A percentile compares a stretch with the other conserved stretches of the same genome.
Conservation (phyloP, 2,797 vertebrate genomes). For the Menidia menidia region DNA sequence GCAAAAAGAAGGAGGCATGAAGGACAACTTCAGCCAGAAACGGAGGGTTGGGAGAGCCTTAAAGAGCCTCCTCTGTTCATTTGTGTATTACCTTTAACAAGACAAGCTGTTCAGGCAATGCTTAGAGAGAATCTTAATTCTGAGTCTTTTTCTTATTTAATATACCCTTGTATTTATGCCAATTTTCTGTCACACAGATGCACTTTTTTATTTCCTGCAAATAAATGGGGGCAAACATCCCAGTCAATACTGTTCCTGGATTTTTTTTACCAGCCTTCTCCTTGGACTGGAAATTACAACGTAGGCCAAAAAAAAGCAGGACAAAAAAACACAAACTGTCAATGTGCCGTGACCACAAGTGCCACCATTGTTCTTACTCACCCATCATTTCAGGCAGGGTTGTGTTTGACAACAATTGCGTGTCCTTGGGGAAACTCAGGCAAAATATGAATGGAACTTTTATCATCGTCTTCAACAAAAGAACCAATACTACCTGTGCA, state of each 20-base stretch:
- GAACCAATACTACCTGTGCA: constrained; percentile 63
- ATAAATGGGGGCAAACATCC: constrained; percentile 30
- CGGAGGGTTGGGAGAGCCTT: constrained; percentile 27
- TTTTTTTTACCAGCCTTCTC: constrained; percentile 35
- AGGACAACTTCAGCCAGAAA: constrained; percentile 52
- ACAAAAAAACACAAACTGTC: constrained; percentile 41
- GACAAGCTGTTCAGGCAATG: constrained; percentile 7
- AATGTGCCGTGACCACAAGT: constrained; percentile 41
- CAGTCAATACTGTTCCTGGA: constrained; percentile 16
- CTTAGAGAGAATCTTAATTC: constrained; percentile 12
- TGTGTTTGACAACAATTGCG: constrained; percentile 81
- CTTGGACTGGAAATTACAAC: constrained; percentile 32
- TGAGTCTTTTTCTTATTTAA: neutral
- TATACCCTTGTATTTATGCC: constrained; percentile 2
- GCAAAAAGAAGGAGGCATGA: constrained; percentile 51
- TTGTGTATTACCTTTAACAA: constrained; percentile 24
- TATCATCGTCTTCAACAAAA: constrained; percentile 76
- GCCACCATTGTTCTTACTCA: constrained; percentile 83
- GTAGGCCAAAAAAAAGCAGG: constrained; percentile 24
- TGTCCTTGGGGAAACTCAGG: constrained; percentile 89
- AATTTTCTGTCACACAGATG: constrained; percentile 5
- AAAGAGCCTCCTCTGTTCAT: constrained; percentile 21
- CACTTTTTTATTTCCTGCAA: constrained; percentile 10
- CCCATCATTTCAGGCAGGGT: constrained; percentile 82
- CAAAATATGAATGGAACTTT: constrained; percentile 82